Evolutionary conservation across 1,140 invertebrate species (phyloP).

Genomic region (Cepaea nemoralis): DNA sequence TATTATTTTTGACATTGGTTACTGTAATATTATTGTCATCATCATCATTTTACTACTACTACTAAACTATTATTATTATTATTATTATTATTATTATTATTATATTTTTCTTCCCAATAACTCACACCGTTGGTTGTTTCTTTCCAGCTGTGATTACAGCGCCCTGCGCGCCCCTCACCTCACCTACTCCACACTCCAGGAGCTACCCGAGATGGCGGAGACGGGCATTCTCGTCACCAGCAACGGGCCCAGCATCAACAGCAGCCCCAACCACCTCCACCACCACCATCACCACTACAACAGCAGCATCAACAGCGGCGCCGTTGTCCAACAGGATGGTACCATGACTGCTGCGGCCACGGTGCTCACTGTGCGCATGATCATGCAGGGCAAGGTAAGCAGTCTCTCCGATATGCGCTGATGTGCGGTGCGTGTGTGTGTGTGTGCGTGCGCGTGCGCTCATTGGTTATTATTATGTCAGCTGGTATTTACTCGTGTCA

Average conservation of each 20-base stretch:
- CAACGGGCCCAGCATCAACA: slow-evolving; percentile 32
- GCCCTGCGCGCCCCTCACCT: slow-evolving; percentile 8
- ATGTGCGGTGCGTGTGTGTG: not conserved
- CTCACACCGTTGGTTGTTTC: no score
- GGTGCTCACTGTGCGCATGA: slow-evolving; percentile 96
- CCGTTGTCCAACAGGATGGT: slow-evolving; percentile 9
- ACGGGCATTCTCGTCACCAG: slow-evolving; percentile 24
- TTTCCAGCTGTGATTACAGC: slow-evolving; percentile 34
- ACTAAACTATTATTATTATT: no score
- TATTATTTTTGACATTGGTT: no score
- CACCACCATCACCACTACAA: slow-evolving; percentile 14
- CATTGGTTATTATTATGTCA: no score
- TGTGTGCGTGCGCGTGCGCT: not conserved
- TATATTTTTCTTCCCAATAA: no score
- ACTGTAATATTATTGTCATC: no score
- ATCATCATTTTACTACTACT: no score
- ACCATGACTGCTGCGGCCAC: slow-evolving; percentile 47
- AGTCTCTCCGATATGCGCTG: not conserved
- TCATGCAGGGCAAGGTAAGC: slow-evolving; percentile 99
- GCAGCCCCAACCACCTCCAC: slow-evolving; percentile 18
- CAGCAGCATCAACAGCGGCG: not conserved
- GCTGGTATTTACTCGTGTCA: no score
- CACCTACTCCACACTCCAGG: not conserved
- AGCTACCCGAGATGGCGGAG: slow-evolving; percentile 29
- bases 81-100: no score